Conservation (phyloP, 2,888 invertebrate genomes). For the Lasiommata megera region DNA sequence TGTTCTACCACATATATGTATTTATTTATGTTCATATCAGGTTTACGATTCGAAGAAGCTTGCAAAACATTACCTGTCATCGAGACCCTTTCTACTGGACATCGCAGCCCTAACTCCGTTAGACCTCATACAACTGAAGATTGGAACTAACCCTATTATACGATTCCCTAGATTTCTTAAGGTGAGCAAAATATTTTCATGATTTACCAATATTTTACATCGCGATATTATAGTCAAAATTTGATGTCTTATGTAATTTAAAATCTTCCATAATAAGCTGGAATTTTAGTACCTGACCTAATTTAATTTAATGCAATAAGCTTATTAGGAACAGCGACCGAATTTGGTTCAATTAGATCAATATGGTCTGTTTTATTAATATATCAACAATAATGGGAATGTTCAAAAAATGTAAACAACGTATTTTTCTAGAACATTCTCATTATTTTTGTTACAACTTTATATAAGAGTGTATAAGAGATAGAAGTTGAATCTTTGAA, state of each 20-base stretch:
- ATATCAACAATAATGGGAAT: no score
- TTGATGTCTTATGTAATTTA: neutral
- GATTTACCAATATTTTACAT: neutral
- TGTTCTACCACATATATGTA: no score
- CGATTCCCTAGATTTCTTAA: constrained; percentile 94
- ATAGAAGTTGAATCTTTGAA: no score
- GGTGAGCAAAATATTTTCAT: constrained; percentile 69
- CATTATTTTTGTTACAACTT: no score
- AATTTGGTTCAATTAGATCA: no score
- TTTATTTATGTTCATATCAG: constrained; percentile 46
- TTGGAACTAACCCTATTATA: constrained; percentile 92
- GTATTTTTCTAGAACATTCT: no score
- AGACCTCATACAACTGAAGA: constrained; percentile 91
- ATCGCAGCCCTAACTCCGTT: constrained; percentile 90
- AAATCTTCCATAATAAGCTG: neutral
- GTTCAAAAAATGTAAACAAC: no score
- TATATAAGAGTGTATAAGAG: no score
- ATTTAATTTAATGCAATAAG: no score
- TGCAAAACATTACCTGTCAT: constrained; percentile 93
- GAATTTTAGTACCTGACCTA: neutral
- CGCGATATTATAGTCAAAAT: neutral
- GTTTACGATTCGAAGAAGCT: constrained; percentile 95
- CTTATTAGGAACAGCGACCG: no score
- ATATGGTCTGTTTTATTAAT: no score
- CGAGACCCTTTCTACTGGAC: constrained; percentile 92